Evolutionary conservation across 2,888 invertebrate genomes (phyloP).

Genomic region (Chloroclysta siterata): DNA sequence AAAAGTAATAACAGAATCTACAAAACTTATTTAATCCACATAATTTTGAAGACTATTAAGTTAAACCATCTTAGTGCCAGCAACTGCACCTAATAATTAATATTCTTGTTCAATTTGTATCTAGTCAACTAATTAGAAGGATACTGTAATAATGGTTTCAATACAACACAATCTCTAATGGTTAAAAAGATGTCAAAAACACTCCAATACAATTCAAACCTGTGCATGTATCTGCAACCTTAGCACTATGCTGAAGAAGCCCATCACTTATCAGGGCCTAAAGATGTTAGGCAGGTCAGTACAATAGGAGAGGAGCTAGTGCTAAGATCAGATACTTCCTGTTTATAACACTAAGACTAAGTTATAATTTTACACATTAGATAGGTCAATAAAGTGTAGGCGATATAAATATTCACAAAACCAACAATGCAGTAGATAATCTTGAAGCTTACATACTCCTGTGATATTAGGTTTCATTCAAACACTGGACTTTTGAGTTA

Average conservation of each 20-base stretch:
- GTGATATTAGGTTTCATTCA: constrained; percentile 55
- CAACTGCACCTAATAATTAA: not conserved
- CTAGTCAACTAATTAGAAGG: constrained; percentile 65
- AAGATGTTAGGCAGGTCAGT: constrained; percentile 7
- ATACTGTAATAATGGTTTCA: constrained; percentile 58
- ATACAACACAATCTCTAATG: constrained; percentile 65
- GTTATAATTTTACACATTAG: constrained; percentile 42
- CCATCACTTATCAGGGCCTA: constrained; percentile 9
- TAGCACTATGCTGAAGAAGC: constrained; percentile 57
- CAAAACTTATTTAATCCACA: no score
- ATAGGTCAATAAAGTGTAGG: constrained; percentile 56
- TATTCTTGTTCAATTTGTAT: constrained; percentile 56
- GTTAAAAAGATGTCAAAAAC: constrained; percentile 70
- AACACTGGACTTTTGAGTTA: constrained; percentile 65
- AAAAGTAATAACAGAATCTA: not conserved
- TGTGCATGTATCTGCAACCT: constrained; percentile 59
- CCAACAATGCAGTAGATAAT: constrained; percentile 62
- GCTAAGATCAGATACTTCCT: constrained; percentile 70
- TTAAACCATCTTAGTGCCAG: not conserved
- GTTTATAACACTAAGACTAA: constrained; percentile 47
- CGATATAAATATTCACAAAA: constrained; percentile 61
- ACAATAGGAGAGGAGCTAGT: constrained; percentile 40
- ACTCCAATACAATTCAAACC: constrained; percentile 73
- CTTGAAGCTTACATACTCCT: constrained; percentile 63
- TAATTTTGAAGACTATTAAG: not conserved